Conservation (phyloP, 2,797 vertebrate genomes). For the Tamandua tetradactyla region DNA sequence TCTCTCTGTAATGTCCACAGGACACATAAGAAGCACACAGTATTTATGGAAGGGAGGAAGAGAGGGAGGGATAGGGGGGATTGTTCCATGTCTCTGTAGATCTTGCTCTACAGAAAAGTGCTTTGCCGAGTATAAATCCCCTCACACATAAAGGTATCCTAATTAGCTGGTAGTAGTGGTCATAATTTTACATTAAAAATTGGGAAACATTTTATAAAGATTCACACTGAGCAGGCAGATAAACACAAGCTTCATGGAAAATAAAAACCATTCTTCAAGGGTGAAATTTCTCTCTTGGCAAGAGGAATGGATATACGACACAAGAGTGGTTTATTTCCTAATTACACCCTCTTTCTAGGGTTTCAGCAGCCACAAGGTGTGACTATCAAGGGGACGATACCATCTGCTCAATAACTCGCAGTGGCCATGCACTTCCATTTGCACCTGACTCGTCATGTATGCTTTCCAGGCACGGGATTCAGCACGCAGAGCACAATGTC, state of each 20-base stretch:
- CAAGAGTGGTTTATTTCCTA: background rate
- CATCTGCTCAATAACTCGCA: background rate
- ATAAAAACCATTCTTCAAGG: background rate
- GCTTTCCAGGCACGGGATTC: background rate
- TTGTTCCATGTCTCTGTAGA: background rate
- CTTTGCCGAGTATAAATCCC: background rate
- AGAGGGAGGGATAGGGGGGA: rapidly evolving
- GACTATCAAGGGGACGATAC: background rate
- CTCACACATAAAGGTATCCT: background rate
- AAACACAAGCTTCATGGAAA: background rate
- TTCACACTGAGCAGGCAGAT: background rate
- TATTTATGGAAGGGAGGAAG: rapidly evolving
- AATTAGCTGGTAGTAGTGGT: background rate
- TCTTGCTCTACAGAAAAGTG: rapidly evolving
- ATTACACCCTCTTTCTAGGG: conserved; percentile 9
- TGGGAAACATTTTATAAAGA: background rate
- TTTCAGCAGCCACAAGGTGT: conserved; percentile 18
- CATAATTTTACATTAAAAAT: background rate
- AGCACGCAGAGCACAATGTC: no score
- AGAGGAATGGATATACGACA: background rate
- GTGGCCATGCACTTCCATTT: background rate
- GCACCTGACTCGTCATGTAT: background rate
- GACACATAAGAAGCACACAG: no score
- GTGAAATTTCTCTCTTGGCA: background rate
- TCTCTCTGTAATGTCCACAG: background rate